These are phyloP conservation scores for Serilophus lunatus DNA, from an alignment of 2,113 vertebrate genomes.

Conservation along the genomic window DNA sequence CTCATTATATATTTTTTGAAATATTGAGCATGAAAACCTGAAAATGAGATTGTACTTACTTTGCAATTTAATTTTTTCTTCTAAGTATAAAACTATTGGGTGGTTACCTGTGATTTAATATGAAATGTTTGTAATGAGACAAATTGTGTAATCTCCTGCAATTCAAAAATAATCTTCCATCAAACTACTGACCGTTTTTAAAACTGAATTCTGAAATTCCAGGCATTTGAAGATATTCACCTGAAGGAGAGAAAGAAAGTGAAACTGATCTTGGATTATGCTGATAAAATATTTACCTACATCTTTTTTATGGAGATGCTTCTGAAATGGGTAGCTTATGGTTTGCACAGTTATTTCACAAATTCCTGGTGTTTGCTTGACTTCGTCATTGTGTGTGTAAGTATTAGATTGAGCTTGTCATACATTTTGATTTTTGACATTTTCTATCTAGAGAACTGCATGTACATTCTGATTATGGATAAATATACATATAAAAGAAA, in stretches of 20 bases:
- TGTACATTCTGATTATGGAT: not conserved
- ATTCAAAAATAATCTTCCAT: not conserved
- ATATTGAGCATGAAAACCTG: not conserved
- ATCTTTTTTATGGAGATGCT: constrained; percentile 92
- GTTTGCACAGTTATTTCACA: constrained; percentile 93
- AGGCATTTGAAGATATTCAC: constrained; percentile 94
- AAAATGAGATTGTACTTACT: not conserved
- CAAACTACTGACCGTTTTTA: not conserved
- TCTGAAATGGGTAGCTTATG: constrained; percentile 94
- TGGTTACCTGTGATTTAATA: not conserved
- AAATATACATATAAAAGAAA: not conserved
- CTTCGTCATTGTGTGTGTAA: constrained; percentile 89
- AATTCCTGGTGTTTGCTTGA: constrained; percentile 96
- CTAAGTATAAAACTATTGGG: not conserved
- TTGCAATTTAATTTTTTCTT: not conserved
- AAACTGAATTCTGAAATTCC: constrained; percentile 33
- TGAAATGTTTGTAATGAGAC: not conserved
- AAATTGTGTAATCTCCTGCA: not conserved
- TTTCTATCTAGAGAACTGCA: not conserved
- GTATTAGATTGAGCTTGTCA: constrained; percentile 25
- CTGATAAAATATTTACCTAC: constrained; percentile 90
- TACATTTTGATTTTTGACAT: not conserved
- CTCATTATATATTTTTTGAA: not conserved
- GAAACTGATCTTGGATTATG: constrained; percentile 78
- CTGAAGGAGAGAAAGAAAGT: constrained; percentile 72